These are phyloP conservation scores for Zeus faber DNA, from an alignment of 2,113 vertebrate genomes.

Conservation along the genomic window DNA sequence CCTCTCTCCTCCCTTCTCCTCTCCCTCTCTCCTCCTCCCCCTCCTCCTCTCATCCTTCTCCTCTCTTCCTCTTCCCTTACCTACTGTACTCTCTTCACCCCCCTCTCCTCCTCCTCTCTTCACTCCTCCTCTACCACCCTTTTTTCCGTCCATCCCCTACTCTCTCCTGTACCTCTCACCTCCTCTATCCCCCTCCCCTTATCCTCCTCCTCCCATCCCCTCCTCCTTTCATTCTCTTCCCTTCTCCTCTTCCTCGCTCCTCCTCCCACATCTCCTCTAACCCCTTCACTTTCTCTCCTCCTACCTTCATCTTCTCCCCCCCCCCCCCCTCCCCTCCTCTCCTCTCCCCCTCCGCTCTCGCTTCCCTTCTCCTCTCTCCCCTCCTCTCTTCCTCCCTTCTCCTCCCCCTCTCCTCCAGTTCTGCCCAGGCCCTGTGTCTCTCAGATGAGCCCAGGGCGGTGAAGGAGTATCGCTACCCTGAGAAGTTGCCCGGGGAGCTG, in stretches of 20 bases:
- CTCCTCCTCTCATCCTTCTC: not conserved
- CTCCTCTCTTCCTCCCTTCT: not conserved
- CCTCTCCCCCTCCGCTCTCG: not conserved
- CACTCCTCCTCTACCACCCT: not conserved
- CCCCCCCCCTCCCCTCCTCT: not conserved
- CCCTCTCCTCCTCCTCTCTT: not conserved
- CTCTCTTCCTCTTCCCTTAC: conserved; percentile 1
- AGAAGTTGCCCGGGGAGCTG: conserved; percentile 84
- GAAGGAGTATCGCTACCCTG: conserved; percentile 83
- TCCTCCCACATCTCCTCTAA: not conserved
- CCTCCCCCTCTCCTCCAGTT: conserved; percentile 59
- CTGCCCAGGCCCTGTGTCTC: conserved; percentile 84
- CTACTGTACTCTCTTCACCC: not conserved
- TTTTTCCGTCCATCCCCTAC: not conserved
- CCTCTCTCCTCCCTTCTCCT: not conserved
- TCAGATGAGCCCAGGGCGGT: conserved; percentile 81
- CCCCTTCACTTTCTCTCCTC: conserved; percentile 6
- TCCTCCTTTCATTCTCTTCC: not conserved
- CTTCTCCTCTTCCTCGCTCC: not conserved
- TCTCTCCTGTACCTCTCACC: no score
- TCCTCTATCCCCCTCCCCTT: not conserved
- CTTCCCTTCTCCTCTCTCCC: not conserved
- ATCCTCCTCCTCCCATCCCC: not conserved
- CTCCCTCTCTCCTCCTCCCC: not conserved
- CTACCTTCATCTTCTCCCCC: not conserved